Conservation (phyloP, 2,113 vertebrate species). For the Bubalus kerabau region DNA sequence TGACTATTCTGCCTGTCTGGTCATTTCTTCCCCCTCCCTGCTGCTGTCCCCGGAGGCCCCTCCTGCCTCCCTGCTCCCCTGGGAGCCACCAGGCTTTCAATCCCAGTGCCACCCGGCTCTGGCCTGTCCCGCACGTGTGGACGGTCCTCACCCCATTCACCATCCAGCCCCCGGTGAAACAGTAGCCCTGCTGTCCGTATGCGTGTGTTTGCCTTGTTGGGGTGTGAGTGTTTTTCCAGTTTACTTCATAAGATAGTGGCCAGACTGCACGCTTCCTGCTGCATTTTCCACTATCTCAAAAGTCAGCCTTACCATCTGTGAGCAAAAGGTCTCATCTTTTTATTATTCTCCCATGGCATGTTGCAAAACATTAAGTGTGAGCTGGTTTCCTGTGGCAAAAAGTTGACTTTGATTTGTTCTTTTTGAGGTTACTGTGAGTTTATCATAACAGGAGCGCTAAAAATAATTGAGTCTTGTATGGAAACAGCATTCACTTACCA, state of each 20-base stretch:
- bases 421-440: conserved; percentile 68
- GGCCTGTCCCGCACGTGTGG: not conserved
- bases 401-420: conserved; percentile 71
- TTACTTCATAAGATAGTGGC: conserved; percentile 35
- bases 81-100: not conserved
- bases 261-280: conserved; percentile 48
- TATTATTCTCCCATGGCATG: conserved; percentile 63
- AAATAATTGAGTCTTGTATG: conserved; percentile 59
- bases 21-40: not conserved
- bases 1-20: not conserved
- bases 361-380: conserved; percentile 68
- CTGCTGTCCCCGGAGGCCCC: not conserved
- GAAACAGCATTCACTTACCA: conserved; percentile 52
- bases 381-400: conserved; percentile 74
- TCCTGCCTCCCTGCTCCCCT: not conserved
- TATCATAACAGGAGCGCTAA: conserved; percentile 69
- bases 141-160: not conserved
- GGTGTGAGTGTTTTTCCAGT: conserved; percentile 62
- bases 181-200: not conserved
- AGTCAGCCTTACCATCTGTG: conserved; percentile 29
- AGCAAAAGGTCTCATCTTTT: conserved; percentile 58
- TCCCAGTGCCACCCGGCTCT: not conserved
- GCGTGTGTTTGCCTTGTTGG: not conserved
- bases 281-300: conserved; percentile 53
- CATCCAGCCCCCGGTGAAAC: not conserved